Evolutionary conservation across 2,888 invertebrate species (phyloP), one percentile per base, ranked within the genome.

Genomic region (Parasteatoda lunata): DNA sequence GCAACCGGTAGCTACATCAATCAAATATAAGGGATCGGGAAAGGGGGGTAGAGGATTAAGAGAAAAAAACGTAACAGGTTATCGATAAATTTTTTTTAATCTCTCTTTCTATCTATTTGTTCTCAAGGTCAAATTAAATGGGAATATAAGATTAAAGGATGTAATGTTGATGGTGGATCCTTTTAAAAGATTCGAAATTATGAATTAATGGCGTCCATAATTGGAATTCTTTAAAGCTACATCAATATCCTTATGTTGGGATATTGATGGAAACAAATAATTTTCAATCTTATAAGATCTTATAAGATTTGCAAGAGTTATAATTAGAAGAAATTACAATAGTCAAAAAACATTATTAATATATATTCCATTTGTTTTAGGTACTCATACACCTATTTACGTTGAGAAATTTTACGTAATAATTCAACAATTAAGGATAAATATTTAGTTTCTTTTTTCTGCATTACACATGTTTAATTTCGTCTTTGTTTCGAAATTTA

Each of bases 51-150:
- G 30, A 30, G 69, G 30, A 54, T 54, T 54, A 11, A 54, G 11
- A 30, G 69, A 48, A 13, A 48, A 49, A 65, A 66, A 54, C 69
- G 52, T 69, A 83, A 83, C 83, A 70, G 83, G 83, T 77, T 83
- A 77, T 77, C 71, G 83, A 71, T 77, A 83, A 83, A 77, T 84
- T 75, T 83, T 69, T 81, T 81, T 77, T 51, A 30, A 83, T 71
- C 71, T 77, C 51, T 52, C 30, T 59, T 47, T 73, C 66, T 76
- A 69, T 71, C 68, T 83, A n/a, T 52, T 13, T 52, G 5, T 66
- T 70, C 70, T 48, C 83, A 83, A 83, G 83, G 83, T 70, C 77
- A 54, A 71, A 64, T 51, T 77, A 83, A 83, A 83, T 83, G 70
- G 66, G 68, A 65, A 65, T 45, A 51, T 66, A 68, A 68, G 68